A percentile compares a stretch with the other conserved stretches of the same genome.
Evolutionary conservation across 2,888 invertebrate genomes (phyloP).

Genomic region (Drosophila suboccidentalis): DNA sequence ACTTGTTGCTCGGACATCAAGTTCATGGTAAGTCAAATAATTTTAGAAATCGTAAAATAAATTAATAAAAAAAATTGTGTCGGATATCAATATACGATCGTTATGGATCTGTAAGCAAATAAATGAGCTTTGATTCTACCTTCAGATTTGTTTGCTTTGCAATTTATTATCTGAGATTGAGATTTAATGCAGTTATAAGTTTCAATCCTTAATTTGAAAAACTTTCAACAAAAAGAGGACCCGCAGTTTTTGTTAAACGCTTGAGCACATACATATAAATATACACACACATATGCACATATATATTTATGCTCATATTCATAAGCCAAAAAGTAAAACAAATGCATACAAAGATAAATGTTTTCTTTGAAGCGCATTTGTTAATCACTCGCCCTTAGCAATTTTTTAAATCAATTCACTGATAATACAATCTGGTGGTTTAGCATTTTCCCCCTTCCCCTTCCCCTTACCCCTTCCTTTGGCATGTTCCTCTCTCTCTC

Average conservation of each 20-base stretch:
- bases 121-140: too few species aligned
- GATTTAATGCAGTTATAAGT: neutral
- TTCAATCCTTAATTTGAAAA: neutral
- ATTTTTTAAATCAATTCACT: slow-evolving; percentile 55
- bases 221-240: neutral
- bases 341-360: slow-evolving; percentile 30
- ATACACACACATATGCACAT: neutral
- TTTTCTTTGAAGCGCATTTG: slow-evolving; percentile 46
- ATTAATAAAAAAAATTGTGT: too few species aligned
- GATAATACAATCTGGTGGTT: slow-evolving; percentile 32
- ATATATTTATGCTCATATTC: slow-evolving; percentile 8
- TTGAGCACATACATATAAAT: neutral
- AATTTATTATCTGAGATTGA: neutral
- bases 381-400: slow-evolving; percentile 32
- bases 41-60: neutral
- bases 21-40: neutral
- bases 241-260: slow-evolving; percentile 19
- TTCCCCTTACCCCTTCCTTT: neutral
- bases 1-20: neutral
- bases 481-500: neutral
- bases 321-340: too few species aligned
- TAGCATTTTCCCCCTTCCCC: neutral
- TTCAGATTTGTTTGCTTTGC: neutral
- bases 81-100: too few species aligned
- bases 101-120: too few species aligned